Percentiles rank a stretch among this genome's conserved stretches.
phyloP scores from a whole-genome alignment of 2,113 vertebrate genomes.

The Eublepharis macularius region DNA sequence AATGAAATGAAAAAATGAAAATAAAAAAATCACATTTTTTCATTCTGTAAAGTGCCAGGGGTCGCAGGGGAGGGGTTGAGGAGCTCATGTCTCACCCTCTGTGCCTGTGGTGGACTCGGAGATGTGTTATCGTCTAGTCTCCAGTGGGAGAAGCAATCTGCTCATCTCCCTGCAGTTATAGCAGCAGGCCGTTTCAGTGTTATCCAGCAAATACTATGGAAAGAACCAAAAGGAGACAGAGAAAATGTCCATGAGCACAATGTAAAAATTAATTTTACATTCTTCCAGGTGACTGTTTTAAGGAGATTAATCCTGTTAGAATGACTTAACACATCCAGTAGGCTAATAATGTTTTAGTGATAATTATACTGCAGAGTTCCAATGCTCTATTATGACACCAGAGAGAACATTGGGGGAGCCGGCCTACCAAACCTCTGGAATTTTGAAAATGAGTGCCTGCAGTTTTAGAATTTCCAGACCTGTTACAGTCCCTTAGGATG shows the following conservation, averaged over 20 bases:
- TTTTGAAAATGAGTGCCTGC: constrained; percentile 46
- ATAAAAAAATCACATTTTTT: constrained; percentile 30
- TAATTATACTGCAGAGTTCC: constrained; percentile 68
- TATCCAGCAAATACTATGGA: constrained; percentile 67
- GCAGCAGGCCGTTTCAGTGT: constrained; percentile 52
- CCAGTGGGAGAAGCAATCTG: too few species aligned
- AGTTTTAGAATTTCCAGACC: constrained; percentile 74
- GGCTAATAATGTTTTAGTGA: constrained; percentile 67
- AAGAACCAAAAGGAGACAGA: constrained; percentile 62
- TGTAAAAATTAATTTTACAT: constrained; percentile 64
- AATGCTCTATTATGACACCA: constrained; percentile 55
- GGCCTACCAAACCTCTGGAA: constrained; percentile 46
- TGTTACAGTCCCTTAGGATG: constrained; percentile 42
- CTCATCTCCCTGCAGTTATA: not conserved
- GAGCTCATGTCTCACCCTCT: too few species aligned
- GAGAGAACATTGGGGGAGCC: constrained; percentile 49
- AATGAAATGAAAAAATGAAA: too few species aligned
- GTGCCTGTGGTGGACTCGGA: too few species aligned
- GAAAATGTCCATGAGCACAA: constrained; percentile 63
- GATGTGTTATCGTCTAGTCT: too few species aligned
- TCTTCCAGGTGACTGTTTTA: constrained; percentile 71
- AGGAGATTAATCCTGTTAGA: constrained; percentile 56
- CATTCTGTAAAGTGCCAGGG: too few species aligned
- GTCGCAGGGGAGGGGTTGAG: too few species aligned
- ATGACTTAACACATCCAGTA: constrained; percentile 67